A percentile compares a stretch with the other conserved stretches of the same genome.
Evolutionary conservation across 53 echinoderm and acorn worm species (phyloP).

Genomic region (Zoroaster sp.): DNA sequence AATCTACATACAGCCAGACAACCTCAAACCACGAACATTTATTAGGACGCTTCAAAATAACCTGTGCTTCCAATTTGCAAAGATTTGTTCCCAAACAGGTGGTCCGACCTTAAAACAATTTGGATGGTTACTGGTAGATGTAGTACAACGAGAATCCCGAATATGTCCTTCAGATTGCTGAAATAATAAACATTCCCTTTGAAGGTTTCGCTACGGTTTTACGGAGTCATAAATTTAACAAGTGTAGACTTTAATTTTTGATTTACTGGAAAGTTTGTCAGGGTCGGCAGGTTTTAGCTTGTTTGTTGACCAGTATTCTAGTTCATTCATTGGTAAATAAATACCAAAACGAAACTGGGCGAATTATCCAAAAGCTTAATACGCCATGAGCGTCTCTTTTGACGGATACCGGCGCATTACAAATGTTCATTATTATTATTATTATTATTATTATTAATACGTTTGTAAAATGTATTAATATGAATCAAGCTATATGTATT

Average conservation of each 20-base stretch:
- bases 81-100: constrained; percentile 37
- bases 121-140: neutral
- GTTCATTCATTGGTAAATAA: no score
- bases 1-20: neutral
- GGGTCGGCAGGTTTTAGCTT: constrained; percentile 17
- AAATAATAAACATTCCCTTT: constrained; percentile 18
- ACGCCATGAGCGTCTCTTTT: no score
- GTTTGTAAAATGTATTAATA: no score
- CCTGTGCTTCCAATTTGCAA: constrained; percentile 17
- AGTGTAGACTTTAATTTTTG: constrained; percentile 19
- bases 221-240: constrained; percentile 14
- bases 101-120: neutral
- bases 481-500: no score
- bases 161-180: neutral
- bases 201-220: neutral
- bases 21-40: neutral
- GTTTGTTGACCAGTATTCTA: no score
- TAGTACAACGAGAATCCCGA: neutral
- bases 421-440: no score
- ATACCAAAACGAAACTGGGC: no score
- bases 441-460: no score
- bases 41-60: no score
- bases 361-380: no score
- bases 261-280: constrained; percentile 7
- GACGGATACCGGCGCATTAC: no score